Conservation (phyloP, 2,888 invertebrate species). For the Parnassius glacialis region DNA sequence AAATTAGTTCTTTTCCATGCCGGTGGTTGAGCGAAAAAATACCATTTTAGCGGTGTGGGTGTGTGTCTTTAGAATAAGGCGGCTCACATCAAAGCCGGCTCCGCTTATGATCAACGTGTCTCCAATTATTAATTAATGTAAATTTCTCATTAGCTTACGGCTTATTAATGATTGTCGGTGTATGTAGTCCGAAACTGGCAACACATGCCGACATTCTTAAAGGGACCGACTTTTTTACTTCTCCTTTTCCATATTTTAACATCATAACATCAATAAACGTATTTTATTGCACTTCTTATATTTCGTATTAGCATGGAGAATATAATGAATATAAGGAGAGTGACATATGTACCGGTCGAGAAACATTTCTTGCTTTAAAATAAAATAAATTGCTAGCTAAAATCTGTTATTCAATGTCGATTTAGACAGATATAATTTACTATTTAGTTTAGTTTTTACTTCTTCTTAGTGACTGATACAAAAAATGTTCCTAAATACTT, state of each 20-base stretch:
- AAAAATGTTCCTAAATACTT: no score
- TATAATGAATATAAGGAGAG: not conserved
- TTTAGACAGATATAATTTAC: no score
- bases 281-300: not conserved
- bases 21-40: not conserved
- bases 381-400: no score
- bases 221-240: not conserved
- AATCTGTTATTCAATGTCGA: no score
- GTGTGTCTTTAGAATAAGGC: not conserved
- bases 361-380: no score
- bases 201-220: conserved; percentile 2
- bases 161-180: conserved; percentile 10
- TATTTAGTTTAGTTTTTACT: no score
- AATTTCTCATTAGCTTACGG: conserved; percentile 1
- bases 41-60: not conserved
- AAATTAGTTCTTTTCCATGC: not conserved
- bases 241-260: not conserved
- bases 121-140: conserved; percentile 6
- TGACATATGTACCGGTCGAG: not conserved
- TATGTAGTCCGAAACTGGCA: conserved; percentile 3
- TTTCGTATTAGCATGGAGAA: not conserved
- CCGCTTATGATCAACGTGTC: conserved; percentile 4
- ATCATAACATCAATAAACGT: not conserved
- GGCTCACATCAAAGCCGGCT: not conserved
- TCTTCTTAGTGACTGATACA: no score